Base-by-base conservation (phyloP, 2,888 invertebrate genomes). In the Drosophila seclusa region DNA sequence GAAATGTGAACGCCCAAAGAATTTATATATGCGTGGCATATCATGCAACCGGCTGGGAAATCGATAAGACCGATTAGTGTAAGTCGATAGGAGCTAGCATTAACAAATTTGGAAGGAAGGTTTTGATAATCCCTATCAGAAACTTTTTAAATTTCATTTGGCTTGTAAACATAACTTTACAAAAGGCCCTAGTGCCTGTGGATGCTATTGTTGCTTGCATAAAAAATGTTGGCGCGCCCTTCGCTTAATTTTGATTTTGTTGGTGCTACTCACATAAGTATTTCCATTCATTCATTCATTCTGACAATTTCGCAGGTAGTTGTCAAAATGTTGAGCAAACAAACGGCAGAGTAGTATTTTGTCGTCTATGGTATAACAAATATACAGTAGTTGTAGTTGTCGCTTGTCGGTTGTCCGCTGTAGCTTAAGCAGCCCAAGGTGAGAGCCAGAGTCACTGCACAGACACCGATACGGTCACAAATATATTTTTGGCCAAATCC, bases 301-400 rank as follows among this genome's bases (percentile, higher is more conserved):
- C 68, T 59, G 74, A 50, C 63, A 65, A 82, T 71, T 80, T 83
- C 86, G 61, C 88, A 88, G 69, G 57, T 71, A 71, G 57, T 82
- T 85, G 83, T 85, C 75, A 83, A 88, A 87, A 68, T 71, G 60
- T 80, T 83, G 64, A 54, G 59, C 69, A 83, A 83, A 88, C 64
- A 87, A 27, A 60, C 36, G 36, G 31, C 68, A 31, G 59, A 36
- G 40, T 52, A 60, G 50, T 81, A 59, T 69, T 60, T 60, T 58
- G 67, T 57, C 57, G 63, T 70, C 58, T 57, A 62, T 21, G 40
- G 49, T 38, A 32, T 13, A 52, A 34, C 34, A 36, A 53, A 24
- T 49, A 36, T 40, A 29, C 29, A 42, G 55, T 48, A 36, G 16
- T 27, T 38, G 16, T 21, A 27, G 40, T 42, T 64, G 63, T 40